These are phyloP conservation scores for Emberiza fucata DNA, from an alignment of 2,113 vertebrate genomes.

Conservation along the genomic window DNA sequence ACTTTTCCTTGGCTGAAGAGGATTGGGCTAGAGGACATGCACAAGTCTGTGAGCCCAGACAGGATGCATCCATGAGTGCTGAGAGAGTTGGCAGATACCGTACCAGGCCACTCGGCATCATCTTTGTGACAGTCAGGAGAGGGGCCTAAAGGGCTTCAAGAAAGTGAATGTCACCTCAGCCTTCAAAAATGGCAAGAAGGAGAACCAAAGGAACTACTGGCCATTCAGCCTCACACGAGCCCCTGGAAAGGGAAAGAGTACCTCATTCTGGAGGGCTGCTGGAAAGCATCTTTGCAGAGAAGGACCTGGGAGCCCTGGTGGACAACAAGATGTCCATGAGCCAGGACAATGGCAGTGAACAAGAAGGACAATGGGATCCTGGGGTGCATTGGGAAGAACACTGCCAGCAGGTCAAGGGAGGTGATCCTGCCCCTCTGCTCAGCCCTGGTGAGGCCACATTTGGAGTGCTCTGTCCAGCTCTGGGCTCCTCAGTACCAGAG, in stretches of 20 bases:
- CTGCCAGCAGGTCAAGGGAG: neutral
- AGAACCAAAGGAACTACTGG: neutral
- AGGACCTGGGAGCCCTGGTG: neutral
- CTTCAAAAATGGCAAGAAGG: neutral
- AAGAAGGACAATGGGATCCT: neutral
- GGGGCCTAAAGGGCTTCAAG: neutral
- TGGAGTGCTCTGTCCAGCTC: neutral
- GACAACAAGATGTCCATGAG: fast-evolving
- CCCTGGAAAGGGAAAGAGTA: neutral
- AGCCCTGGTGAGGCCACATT: too few species aligned
- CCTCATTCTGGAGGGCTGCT: neutral
- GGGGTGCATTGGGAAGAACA: neutral
- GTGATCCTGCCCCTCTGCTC: neutral
- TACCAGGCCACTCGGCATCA: neutral
- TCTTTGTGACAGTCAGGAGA: neutral
- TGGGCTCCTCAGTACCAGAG: neutral
- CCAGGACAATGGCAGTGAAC: too few species aligned
- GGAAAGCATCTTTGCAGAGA: neutral
- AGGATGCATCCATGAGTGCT: neutral
- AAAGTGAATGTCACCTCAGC: neutral
- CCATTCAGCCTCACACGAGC: neutral
- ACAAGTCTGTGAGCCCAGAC: neutral
- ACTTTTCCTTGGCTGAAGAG: neutral
- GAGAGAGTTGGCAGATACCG: neutral
- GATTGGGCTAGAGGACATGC: neutral